Evolutionary conservation across 64 coral and sea anemone species (phyloP), one percentile per base, ranked within the genome.

Genomic region (Actinia tenebrosa): DNA sequence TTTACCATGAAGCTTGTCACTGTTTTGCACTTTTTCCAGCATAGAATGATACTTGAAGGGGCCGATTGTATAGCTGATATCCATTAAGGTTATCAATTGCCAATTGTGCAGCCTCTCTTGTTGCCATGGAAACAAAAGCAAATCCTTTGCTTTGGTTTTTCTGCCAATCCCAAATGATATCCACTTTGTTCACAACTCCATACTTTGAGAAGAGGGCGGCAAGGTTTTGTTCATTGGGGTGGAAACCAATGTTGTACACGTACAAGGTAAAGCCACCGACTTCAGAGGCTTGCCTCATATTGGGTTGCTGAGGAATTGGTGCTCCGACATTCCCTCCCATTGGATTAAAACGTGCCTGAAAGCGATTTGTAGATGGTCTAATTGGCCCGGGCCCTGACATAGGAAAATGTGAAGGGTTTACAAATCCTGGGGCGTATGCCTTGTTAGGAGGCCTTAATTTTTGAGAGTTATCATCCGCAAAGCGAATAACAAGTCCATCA

Each of bases 61-160:
- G 94, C 44, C 86, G 84, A 53, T 90, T 86, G 3, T n/a, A 78
- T 80, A 85, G 93, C 15, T 42, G 87, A 50, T 80, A 93, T 5
- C 94, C 94, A 88, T 96, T 93, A 16, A 96, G 83, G 22, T 84
- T 84, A 20, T 78, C 75, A 42, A 93, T 87, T 0, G 94, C 94
- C 47, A 56, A 20, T 64, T 96, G 91, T 20, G 94, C 94, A 52
- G 89, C 88, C 16, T 20, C 58, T 42, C 60, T 61, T 5, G 86
- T 59, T 59, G 91, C 94, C 94, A 96, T 96, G 17, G 94, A 92
- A 79, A 96, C 91, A 92, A 96, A 96, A 18, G 90, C 89, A 88
- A 90, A 96, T 16, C 94, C 94, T 90, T 96, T 96, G 45, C 91
- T 87, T 63, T 90, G 80, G 18, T 87, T 79, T n/a, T 91, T 92